Evolutionary conservation across 2,888 invertebrate species (phyloP), one percentile per base, ranked within the genome.

Genomic region (Lydus trimaculatus): DNA sequence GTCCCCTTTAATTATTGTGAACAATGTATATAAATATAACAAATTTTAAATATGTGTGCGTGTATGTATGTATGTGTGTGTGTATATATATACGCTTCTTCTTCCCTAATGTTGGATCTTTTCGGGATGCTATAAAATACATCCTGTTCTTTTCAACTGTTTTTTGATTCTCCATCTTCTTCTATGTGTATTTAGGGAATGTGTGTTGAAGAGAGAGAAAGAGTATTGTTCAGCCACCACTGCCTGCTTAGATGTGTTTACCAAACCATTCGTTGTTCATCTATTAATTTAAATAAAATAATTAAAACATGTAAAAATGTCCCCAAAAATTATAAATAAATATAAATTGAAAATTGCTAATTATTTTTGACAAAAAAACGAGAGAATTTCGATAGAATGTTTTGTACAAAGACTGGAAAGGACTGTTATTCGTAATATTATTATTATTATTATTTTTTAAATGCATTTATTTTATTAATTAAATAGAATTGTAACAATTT

Each of bases 391-490:
- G 23, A 56, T 15, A 25, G 8, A 17, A 11, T 17, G 8, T 52
- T 23, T 20, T 25, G 23, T 64, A 17, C 17, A 63, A 72, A 73
- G 73, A 73, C 73, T 74, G 73, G 66, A 56, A 69, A 65, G 68
- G 72, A 67, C 66, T 71, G 66, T 62, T 11, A 9, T 52, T 52
- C 6, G 1, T 39, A n/a, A n/a, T n/a, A n/a, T n/a, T n/a, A n/a
- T n/a, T n/a, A n/a, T n/a, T n/a, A n/a, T n/a, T n/a, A n/a, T n/a
- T n/a, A n/a, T n/a, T n/a, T n/a, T n/a, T 77, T 65, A 74, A 75
- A 78, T 78, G 78, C 78, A 76, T 77, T 76, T 73, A 77, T 73
- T 67, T 68, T 68, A 72, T 65, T 69, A 64, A 25, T 33, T 65
- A 33, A 56, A 68, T 56, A 56, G 28, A 25, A 28, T 56, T 56